phyloP scores from a whole-genome alignment of 2,113 vertebrate species.

The Ameiurus melas region DNA sequence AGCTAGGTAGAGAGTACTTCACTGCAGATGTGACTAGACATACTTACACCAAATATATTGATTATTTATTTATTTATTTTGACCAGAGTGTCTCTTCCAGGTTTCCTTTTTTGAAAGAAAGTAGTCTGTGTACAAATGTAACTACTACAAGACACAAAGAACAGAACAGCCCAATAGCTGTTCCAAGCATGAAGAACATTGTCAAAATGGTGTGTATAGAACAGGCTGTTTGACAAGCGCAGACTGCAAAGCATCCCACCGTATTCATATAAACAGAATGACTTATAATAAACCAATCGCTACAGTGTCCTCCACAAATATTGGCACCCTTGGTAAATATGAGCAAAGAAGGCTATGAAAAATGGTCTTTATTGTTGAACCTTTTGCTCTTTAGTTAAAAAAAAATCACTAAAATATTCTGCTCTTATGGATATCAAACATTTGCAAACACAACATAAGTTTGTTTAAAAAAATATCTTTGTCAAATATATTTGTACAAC shows the following conservation, averaged over 20 bases:
- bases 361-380: too few relatives aligned
- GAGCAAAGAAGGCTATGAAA: too few relatives aligned
- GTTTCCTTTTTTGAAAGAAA: not conserved
- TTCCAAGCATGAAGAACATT: not conserved
- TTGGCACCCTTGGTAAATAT: too few relatives aligned
- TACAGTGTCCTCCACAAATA: not conserved
- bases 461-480: too few relatives aligned
- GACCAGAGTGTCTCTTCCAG: not conserved
- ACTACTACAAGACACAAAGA: not conserved
- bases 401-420: too few relatives aligned
- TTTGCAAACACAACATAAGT: too few relatives aligned
- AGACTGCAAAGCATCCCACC: not conserved
- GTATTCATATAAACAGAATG: not conserved
- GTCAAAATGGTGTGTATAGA: not conserved
- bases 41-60: not conserved
- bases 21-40: not conserved
- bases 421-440: too few relatives aligned
- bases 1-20: not conserved
- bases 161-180: not conserved
- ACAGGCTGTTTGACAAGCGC: not conserved
- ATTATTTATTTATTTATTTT: not conserved
- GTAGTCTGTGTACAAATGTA: not conserved
- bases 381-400: too few relatives aligned
- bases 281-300: not conserved
- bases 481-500: too few relatives aligned